Percentiles rank a stretch among this genome's conserved stretches.
Evolutionary conservation across 2,888 invertebrate genomes (phyloP).

Genomic region (Cryptus viduatorius): DNA sequence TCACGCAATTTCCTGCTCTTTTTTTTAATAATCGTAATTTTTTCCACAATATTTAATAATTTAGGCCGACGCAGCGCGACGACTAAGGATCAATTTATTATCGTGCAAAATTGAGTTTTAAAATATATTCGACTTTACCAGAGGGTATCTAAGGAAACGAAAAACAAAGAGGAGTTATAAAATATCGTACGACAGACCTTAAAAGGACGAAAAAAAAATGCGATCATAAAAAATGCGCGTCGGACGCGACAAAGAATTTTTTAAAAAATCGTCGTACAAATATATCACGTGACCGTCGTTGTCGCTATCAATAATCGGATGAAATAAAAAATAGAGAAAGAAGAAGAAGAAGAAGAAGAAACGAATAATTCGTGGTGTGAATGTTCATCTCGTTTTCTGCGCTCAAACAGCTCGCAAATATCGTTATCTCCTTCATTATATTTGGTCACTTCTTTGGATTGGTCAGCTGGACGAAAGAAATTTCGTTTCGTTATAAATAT

Average conservation of each 20-base stretch:
- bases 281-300: conserved; percentile 82
- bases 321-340: conserved; percentile 49
- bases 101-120: background rate
- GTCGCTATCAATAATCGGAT: conserved; percentile 70
- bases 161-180: conserved; percentile 37
- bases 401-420: conserved; percentile 80
- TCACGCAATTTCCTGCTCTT: conserved; percentile 44
- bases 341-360: conserved; percentile 59
- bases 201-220: conserved; percentile 60
- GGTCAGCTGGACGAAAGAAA: conserved; percentile 82
- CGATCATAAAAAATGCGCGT: conserved; percentile 46
- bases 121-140: conserved; percentile 4
- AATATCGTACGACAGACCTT: conserved; percentile 57
- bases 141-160: background rate
- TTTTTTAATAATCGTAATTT: conserved; percentile 10
- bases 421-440: conserved; percentile 81
- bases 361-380: conserved; percentile 48
- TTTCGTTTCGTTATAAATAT: conserved; percentile 70
- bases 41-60: conserved; percentile 36
- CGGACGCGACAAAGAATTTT: conserved; percentile 48
- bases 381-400: conserved; percentile 75
- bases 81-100: background rate
- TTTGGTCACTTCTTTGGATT: conserved; percentile 85
- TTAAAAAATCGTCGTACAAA: conserved; percentile 74
- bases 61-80: conserved; percentile 44